Conservation (phyloP, 1,140 invertebrate genomes). For the Cydia amplana region DNA sequence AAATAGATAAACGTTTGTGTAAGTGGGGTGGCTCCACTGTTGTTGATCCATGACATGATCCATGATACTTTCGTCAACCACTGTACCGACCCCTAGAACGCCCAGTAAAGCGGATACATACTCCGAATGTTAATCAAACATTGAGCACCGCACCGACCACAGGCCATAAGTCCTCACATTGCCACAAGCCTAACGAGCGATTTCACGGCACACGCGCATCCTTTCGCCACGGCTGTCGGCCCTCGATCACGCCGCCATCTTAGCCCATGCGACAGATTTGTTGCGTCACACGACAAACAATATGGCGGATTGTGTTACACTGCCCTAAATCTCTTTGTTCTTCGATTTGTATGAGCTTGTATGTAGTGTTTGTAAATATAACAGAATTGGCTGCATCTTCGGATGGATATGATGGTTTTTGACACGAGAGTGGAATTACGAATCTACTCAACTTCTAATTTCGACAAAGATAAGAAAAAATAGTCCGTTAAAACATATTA, state of each 20-base stretch:
- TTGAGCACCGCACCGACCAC: conserved; percentile 27
- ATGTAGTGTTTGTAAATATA: conserved; percentile 51
- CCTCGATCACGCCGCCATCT: conserved; percentile 62
- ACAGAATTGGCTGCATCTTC: conserved; percentile 3
- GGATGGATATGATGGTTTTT: not conserved
- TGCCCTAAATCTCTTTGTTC: conserved; percentile 72
- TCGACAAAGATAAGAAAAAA: not conserved
- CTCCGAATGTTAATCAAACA: conserved; percentile 24
- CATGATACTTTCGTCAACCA: not conserved
- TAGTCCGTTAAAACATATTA: too few relatives aligned
- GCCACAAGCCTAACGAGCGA: conserved; percentile 56
- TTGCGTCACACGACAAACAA: conserved; percentile 66
- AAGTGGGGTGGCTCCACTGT: not conserved
- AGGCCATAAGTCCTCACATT: conserved; percentile 39
- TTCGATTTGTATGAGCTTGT: conserved; percentile 57
- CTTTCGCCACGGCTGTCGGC: conserved; percentile 68
- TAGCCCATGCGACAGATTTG: conserved; percentile 62
- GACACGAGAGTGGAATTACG: not conserved
- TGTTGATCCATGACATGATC: not conserved
- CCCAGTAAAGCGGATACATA: not conserved
- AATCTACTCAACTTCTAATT: not conserved
- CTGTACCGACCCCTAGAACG: not conserved
- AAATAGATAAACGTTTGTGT: not conserved
- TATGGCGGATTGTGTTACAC: conserved; percentile 73
- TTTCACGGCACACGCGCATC: conserved; percentile 72